These are phyloP conservation scores for Macrostomum lignano DNA, from an alignment of 1,140 invertebrate genomes.

Conservation along the genomic window DNA sequence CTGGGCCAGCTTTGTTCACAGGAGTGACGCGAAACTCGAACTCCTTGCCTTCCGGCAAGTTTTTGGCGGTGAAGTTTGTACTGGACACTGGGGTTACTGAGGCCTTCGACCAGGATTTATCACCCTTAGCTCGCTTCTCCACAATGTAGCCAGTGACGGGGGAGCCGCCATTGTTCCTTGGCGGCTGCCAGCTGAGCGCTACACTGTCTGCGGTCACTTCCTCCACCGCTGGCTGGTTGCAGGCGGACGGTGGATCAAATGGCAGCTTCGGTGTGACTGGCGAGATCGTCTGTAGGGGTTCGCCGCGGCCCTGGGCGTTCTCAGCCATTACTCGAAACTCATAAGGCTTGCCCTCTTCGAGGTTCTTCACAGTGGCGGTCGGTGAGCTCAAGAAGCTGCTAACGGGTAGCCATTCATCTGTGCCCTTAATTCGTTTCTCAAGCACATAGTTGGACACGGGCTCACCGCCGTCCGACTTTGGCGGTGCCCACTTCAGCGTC, in stretches of 20 bases:
- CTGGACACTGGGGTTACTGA: slow-evolving; percentile 10
- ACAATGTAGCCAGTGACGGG: slow-evolving; percentile 57
- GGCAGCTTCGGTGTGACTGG: slow-evolving; percentile 75
- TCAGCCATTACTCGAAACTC: slow-evolving; percentile 92
- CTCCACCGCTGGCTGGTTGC: slow-evolving; percentile 50
- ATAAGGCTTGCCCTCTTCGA: slow-evolving; percentile 61
- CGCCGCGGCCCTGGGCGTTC: slow-evolving; percentile 75
- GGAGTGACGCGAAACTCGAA: slow-evolving; percentile 89
- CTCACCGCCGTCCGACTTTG: slow-evolving; percentile 52
- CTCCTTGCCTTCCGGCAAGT: slow-evolving; percentile 66
- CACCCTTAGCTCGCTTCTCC: slow-evolving; percentile 54
- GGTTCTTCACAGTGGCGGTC: slow-evolving; percentile 56
- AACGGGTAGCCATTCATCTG: slow-evolving; percentile 17
- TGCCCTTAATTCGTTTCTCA: slow-evolving; percentile 52
- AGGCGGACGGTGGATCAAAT: slow-evolving; percentile 62
- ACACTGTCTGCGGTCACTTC: slow-evolving; percentile 72
- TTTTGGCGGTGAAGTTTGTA: slow-evolving; percentile 44
- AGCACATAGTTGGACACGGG: slow-evolving; percentile 82
- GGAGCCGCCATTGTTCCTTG: slow-evolving; percentile 48
- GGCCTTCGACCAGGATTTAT: slow-evolving; percentile 24
- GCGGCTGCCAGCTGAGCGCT: slow-evolving; percentile 66
- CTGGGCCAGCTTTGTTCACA: slow-evolving; percentile 73
- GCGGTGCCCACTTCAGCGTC: slow-evolving; percentile 75
- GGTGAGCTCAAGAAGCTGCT: slow-evolving; percentile 55
- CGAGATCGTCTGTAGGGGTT: slow-evolving; percentile 54